Conservation (phyloP, 2,888 invertebrate genomes). For the Andrena hattorfiana region DNA sequence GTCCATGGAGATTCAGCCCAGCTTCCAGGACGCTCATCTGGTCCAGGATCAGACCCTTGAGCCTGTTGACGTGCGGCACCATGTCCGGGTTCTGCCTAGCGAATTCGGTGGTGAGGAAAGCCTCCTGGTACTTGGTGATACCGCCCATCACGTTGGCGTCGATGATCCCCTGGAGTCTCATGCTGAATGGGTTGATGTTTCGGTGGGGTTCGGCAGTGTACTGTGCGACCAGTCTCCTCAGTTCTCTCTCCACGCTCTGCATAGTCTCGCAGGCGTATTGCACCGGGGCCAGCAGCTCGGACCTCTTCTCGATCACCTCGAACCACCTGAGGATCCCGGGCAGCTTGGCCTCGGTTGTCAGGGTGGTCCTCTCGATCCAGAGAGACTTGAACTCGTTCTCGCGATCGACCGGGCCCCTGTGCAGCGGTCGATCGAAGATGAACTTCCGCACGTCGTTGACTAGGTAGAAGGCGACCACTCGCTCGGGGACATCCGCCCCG, state of each 20-base stretch:
- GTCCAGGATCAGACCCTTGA: conserved; percentile 90
- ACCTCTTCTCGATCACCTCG: conserved; percentile 91
- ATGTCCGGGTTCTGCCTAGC: conserved; percentile 87
- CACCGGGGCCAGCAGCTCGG: conserved; percentile 93
- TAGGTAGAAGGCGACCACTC: conserved; percentile 95
- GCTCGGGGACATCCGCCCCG: conserved; percentile 91
- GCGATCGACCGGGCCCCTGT: conserved; percentile 95
- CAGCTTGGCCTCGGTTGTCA: conserved; percentile 92
- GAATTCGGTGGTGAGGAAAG: conserved; percentile 95
- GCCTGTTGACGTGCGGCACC: conserved; percentile 87
- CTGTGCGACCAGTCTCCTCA: conserved; percentile 92
- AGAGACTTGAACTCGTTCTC: conserved; percentile 98
- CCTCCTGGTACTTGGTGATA: conserved; percentile 97
- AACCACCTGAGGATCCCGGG: conserved; percentile 98
- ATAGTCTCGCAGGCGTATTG: conserved; percentile 97
- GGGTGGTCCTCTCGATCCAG: conserved; percentile 96
- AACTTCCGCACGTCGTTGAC: conserved; percentile 96
- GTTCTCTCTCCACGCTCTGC: conserved; percentile 94
- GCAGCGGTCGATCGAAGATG: conserved; percentile 95
- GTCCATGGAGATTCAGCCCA: conserved; percentile 93
- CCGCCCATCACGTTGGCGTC: conserved; percentile 99
- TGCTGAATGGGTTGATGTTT: conserved; percentile 96
- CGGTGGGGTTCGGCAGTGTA: conserved; percentile 93
- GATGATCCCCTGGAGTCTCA: conserved; percentile 96
- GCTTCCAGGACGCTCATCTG: conserved; percentile 93